phyloP scores from a whole-genome alignment of 2,113 vertebrate species.

The Prionailurus bengalensis region DNA sequence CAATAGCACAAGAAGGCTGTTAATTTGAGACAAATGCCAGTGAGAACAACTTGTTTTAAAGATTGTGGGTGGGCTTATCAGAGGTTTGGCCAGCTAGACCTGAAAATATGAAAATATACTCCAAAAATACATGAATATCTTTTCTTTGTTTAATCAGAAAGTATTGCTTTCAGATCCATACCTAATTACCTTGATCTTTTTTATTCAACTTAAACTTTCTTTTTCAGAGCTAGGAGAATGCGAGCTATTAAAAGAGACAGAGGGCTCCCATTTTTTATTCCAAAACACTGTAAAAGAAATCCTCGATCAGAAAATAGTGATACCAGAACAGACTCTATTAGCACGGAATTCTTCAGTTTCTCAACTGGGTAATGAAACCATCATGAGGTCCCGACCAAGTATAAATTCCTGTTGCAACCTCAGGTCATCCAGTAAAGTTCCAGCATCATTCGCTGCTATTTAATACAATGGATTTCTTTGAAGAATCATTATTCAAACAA shows the following conservation, averaged over 20 bases:
- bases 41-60: not conserved
- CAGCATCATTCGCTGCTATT: not conserved
- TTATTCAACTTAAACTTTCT: not conserved
- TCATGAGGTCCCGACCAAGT: not conserved
- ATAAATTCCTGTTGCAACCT: not conserved
- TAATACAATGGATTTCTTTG: not conserved
- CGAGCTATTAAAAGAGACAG: not conserved
- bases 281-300: not conserved
- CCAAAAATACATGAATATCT: not conserved
- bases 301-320: not conserved
- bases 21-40: not conserved
- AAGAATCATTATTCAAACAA: conserved; percentile 3
- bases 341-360: not conserved
- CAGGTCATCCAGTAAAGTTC: not conserved
- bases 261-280: not conserved
- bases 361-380: not conserved
- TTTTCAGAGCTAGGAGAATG: not conserved
- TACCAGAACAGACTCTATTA: not conserved
- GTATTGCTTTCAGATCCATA: not conserved
- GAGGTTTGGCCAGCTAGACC: not conserved
- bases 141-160: not conserved
- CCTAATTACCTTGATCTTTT: not conserved
- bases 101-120: not conserved
- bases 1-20: not conserved
- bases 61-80: not conserved